Conservation (phyloP, 2,113 vertebrate genomes). For the Takifugu flavidus region DNA sequence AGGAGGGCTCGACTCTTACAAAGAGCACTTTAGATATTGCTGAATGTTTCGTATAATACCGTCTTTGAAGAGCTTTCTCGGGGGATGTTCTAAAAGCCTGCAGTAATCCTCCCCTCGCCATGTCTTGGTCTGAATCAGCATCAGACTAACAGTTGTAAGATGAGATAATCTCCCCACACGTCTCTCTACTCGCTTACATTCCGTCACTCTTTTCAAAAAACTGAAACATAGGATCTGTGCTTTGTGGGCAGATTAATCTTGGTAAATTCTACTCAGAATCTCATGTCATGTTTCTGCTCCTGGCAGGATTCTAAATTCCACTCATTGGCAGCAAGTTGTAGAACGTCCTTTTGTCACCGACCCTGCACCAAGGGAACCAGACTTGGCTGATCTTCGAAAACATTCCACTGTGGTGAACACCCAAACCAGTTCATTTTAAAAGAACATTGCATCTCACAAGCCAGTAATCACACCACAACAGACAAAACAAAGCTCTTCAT, state of each 20-base stretch:
- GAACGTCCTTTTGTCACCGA: slow-evolving; percentile 12
- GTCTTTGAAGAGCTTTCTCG: slow-evolving; percentile 59
- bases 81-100: slow-evolving; percentile 55
- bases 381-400: slow-evolving; percentile 24
- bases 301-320: slow-evolving; percentile 2
- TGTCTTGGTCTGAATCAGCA: slow-evolving; percentile 55
- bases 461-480: too few species aligned
- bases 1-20: slow-evolving; percentile 58
- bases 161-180: slow-evolving; percentile 59
- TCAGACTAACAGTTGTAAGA: slow-evolving; percentile 45
- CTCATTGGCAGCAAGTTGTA: neutral
- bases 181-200: slow-evolving; percentile 27
- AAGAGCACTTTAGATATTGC: slow-evolving; percentile 60
- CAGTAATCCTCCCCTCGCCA: slow-evolving; percentile 51
- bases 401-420: slow-evolving; percentile 26
- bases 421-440: slow-evolving; percentile 24
- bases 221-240: slow-evolving; percentile 21
- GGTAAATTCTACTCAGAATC: too few species aligned
- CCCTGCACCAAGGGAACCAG: slow-evolving; percentile 3
- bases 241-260: slow-evolving; percentile 4
- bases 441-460: slow-evolving; percentile 10
- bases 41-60: slow-evolving; percentile 62
- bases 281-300: too few species aligned
- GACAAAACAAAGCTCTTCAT: too few species aligned
- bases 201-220: slow-evolving; percentile 29